Evolutionary conservation across 2,797 vertebrate species (phyloP).

Genomic region (Macrochelys suwanniensis): DNA sequence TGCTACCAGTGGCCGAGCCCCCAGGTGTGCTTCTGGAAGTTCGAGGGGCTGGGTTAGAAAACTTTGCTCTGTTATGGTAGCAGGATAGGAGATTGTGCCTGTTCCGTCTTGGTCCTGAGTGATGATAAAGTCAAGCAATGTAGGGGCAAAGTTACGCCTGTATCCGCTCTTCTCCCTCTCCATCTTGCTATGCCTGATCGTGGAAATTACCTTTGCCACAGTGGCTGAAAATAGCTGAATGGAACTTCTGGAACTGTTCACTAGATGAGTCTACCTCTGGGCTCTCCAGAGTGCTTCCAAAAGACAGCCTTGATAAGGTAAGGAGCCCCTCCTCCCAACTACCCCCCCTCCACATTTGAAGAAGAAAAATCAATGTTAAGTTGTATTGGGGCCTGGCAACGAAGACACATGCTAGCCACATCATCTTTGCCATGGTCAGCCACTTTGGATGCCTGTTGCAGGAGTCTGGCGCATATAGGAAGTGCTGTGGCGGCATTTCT

Average conservation of each 20-base stretch:
- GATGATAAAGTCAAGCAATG: neutral
- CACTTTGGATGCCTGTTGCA: neutral
- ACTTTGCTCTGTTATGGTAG: neutral
- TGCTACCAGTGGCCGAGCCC: neutral
- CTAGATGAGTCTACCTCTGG: no score
- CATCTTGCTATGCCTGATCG: neutral
- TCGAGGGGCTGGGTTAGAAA: neutral
- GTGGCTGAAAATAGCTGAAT: no score
- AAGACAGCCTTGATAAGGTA: neutral
- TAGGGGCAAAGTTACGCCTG: neutral
- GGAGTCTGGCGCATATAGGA: neutral
- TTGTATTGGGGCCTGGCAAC: neutral
- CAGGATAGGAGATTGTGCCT: neutral
- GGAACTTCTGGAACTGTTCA: neutral
- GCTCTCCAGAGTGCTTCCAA: neutral
- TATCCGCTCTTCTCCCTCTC: neutral
- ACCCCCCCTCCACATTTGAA: no score
- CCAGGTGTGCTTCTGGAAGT: neutral
- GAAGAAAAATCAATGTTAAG: neutral
- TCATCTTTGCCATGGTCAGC: neutral
- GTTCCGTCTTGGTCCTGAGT: neutral
- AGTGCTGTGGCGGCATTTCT: neutral
- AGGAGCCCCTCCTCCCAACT: neutral
- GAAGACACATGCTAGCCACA: neutral
- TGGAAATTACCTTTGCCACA: neutral